Percentiles rank a stretch among this genome's conserved stretches.
Conservation (phyloP, 23 tunicate genomes). For the Trididemnum nubilum region DNA sequence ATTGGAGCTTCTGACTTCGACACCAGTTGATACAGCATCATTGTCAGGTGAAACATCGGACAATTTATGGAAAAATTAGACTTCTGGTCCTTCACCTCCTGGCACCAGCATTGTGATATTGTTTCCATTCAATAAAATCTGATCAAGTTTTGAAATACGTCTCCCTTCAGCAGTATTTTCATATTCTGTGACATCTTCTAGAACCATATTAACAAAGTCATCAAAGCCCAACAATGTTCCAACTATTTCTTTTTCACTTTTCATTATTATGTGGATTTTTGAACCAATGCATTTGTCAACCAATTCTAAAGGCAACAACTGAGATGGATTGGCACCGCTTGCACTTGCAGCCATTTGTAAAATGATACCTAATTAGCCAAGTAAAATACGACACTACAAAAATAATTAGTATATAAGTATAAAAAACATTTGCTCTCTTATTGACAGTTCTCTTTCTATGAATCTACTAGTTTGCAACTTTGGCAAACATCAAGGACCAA, state of each 20-base stretch:
- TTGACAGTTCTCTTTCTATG: no score
- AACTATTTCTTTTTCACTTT: slow-evolving; percentile 97
- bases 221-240: slow-evolving; percentile 98
- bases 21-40: no score
- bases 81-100: slow-evolving; percentile 98
- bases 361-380: no score
- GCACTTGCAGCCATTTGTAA: slow-evolving; percentile 37
- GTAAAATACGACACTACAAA: no score
- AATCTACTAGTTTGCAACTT: no score
- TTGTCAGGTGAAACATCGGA: no score
- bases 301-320: slow-evolving; percentile 78
- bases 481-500: no score
- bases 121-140: slow-evolving; percentile 92
- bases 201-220: slow-evolving; percentile 95
- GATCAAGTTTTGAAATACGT: slow-evolving; percentile 92
- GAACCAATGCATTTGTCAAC: slow-evolving; percentile 99
- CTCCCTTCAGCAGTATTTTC: slow-evolving; percentile 93
- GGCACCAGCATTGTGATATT: slow-evolving; percentile 98
- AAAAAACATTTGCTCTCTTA: no score
- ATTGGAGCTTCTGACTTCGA: no score
- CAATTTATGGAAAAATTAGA: no score
- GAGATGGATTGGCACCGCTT: slow-evolving; percentile 63
- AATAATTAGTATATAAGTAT: no score
- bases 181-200: slow-evolving; percentile 97
- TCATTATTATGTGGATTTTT: slow-evolving; percentile 95